phyloP scores from a whole-genome alignment of 2,888 invertebrate species.

The Chrysolina oricalcia region DNA sequence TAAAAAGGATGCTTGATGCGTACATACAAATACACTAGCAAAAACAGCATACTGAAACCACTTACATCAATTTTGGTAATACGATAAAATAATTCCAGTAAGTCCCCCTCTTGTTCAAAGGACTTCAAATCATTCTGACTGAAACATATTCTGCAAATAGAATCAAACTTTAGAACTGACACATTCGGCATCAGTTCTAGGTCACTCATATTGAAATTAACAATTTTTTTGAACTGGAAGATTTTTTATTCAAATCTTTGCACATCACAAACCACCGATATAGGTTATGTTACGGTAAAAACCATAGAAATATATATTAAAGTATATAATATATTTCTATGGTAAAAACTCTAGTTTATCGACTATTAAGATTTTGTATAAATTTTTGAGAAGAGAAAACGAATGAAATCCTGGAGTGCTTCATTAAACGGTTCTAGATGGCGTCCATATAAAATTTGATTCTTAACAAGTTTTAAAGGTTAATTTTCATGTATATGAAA shows the following conservation, averaged over 20 bases:
- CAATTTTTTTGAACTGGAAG: neutral
- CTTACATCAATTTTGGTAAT: neutral
- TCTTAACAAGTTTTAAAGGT: too few species aligned
- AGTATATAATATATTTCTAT: too few species aligned
- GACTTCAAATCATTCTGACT: slow-evolving; percentile 13
- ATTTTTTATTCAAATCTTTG: neutral
- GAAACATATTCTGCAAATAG: slow-evolving; percentile 10
- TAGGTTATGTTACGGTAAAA: too few species aligned
- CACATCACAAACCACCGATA: too few species aligned
- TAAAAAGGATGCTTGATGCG: neutral
- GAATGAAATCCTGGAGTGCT: too few species aligned
- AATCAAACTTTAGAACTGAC: neutral
- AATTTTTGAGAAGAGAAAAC: too few species aligned
- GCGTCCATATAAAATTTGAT: too few species aligned
- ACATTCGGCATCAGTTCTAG: neutral
- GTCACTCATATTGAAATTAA: neutral
- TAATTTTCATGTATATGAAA: too few species aligned
- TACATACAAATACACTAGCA: neutral
- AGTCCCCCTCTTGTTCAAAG: neutral
- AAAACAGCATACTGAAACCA: neutral
- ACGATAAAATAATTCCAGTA: slow-evolving; percentile 5
- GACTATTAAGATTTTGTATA: too few species aligned
- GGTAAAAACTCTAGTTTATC: too few species aligned
- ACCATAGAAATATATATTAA: too few species aligned
- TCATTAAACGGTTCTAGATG: too few species aligned